These are phyloP conservation scores for Trididemnum nubilum DNA, from an alignment of 23 tunicate species.

Conservation along the genomic window DNA sequence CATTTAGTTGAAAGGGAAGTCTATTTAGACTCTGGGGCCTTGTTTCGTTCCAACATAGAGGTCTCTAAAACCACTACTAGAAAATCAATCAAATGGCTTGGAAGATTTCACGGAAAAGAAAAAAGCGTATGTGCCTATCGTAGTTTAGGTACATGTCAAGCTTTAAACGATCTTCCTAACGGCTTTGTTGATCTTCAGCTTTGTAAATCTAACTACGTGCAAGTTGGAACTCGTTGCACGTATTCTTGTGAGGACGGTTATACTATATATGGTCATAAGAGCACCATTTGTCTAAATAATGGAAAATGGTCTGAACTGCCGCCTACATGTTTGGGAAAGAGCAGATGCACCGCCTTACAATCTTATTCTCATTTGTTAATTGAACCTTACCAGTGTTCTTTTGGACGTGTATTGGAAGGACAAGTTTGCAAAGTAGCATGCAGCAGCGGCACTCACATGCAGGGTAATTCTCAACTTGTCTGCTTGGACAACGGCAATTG, in stretches of 20 bases:
- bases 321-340: background rate
- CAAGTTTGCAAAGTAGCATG: background rate
- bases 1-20: background rate
- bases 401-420: background rate
- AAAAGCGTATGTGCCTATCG: background rate
- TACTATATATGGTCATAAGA: background rate
- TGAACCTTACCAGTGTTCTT: background rate
- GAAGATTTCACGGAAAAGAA: background rate
- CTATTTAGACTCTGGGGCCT: background rate
- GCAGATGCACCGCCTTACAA: background rate
- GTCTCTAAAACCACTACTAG: background rate
- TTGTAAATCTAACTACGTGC: background rate
- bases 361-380: background rate
- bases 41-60: background rate
- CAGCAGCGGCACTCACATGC: background rate
- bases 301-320: background rate
- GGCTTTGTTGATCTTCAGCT: background rate
- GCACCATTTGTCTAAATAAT: background rate
- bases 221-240: background rate
- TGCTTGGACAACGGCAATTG: background rate
- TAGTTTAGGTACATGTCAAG: background rate
- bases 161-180: background rate
- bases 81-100: background rate
- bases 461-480: background rate
- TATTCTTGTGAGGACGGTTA: background rate